Base-by-base conservation (phyloP, 1,140 invertebrate species). In the Aphaenogaster ashmeadi region DNA sequence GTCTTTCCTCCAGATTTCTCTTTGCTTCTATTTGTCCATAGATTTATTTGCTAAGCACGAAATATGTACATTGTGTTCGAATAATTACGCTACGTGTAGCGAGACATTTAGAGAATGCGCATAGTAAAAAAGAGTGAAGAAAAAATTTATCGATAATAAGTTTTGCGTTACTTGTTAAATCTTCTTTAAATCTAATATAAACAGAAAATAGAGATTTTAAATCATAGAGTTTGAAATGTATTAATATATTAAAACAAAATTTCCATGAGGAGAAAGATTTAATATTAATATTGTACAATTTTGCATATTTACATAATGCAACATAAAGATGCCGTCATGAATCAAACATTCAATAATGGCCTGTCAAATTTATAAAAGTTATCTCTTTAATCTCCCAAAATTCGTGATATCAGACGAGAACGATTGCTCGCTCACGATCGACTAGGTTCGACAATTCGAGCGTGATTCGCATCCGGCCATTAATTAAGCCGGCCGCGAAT, bases 401-500 rank as follows among this genome's bases (percentile, higher is more conserved):
- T 5, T 50, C 9, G 7, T 36, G 21, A 56, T 66, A 66, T 84
- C 8, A n/a, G 18, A 62, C 7, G 52, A 58, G 69, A 13, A 74
- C 21, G 54, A 50, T 27, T 47, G 69, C 27, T 11, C 21, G 27
- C 44, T 74, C 54, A 67, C 58, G 80, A 84, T 75, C 69, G 80
- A 75, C 69, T 60, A 71, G 47, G 56, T 44, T 54, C 54, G 69
- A 75, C 80, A 84, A 84, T 75, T 74, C 80, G 13, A 84, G 80
- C 90, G 75, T 91, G 87, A 91, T 79, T 91, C 87, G 89, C 52
- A 58, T 78, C 52, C 50, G 89, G 64, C 85, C 86, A 89, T 91
- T 91, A 91, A 91, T 91, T 91, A 89, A 91, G 89, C 81, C 50
- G 83, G 87, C 75, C 75, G 62, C 90, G 88, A 89, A 89, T 91